Evolutionary conservation across 2,888 invertebrate species (phyloP).

Genomic region (Neoascia interrupta): DNA sequence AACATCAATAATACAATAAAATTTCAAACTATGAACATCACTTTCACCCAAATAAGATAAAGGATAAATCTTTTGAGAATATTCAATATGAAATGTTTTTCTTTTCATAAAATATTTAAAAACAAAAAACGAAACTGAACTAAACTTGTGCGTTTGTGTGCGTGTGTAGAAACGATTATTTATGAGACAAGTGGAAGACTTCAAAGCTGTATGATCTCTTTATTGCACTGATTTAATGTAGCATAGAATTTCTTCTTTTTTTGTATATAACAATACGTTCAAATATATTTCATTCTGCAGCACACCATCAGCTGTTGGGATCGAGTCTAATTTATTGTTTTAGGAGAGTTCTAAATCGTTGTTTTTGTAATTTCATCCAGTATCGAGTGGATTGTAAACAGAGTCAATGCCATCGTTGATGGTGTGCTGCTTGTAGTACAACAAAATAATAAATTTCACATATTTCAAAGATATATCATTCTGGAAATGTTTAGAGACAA

Average conservation of each 20-base stretch:
- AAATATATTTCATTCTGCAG: slow-evolving; percentile 71
- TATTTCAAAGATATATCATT: slow-evolving; percentile 65
- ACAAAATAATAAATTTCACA: slow-evolving; percentile 67
- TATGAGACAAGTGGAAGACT: slow-evolving; percentile 60
- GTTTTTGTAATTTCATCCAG: slow-evolving; percentile 72
- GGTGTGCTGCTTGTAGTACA: slow-evolving; percentile 59
- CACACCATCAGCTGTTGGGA: slow-evolving; percentile 42
- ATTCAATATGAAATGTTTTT: too few relatives aligned
- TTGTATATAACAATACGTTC: slow-evolving; percentile 73
- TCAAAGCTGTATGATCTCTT: slow-evolving; percentile 57
- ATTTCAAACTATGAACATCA: slow-evolving; percentile 64
- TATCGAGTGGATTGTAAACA: slow-evolving; percentile 22
- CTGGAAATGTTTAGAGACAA: slow-evolving; percentile 63
- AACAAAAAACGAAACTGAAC: slow-evolving; percentile 49
- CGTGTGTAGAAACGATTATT: slow-evolving; percentile 46
- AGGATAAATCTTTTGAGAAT: too few relatives aligned
- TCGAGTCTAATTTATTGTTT: slow-evolving; percentile 1
- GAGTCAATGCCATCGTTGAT: slow-evolving; percentile 23
- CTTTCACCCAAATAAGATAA: slow-evolving; percentile 59
- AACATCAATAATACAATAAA: slow-evolving; percentile 18
- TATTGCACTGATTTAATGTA: slow-evolving; percentile 68
- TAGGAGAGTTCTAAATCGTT: background rate
- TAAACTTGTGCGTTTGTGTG: slow-evolving; percentile 20
- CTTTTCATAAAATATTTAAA: slow-evolving; percentile 11
- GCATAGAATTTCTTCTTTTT: slow-evolving; percentile 66